These are phyloP conservation scores for Heliothis peltigera DNA, from an alignment of 2,888 invertebrate genomes.

Conservation along the genomic window DNA sequence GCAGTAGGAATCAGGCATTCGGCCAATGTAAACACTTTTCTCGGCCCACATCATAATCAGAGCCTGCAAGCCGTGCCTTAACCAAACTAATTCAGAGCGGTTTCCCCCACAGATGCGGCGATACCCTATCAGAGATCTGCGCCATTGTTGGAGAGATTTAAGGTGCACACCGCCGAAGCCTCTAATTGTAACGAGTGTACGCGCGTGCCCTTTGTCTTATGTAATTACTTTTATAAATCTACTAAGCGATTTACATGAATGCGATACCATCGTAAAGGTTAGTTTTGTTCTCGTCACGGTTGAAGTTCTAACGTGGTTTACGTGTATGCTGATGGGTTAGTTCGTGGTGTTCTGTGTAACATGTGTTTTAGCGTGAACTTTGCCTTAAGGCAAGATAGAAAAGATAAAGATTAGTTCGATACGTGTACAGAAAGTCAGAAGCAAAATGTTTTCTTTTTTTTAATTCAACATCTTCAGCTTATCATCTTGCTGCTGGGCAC, in stretches of 20 bases:
- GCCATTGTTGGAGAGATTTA: conserved; percentile 81
- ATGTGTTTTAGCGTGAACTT: neutral
- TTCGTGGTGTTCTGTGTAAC: conserved; percentile 4
- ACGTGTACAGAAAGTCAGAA: neutral
- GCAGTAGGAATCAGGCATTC: neutral
- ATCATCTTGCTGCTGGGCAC: no score
- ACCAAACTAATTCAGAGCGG: conserved; percentile 82
- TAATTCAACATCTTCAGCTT: no score
- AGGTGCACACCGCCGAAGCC: conserved; percentile 65
- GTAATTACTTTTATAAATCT: conserved; percentile 83
- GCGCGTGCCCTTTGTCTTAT: conserved; percentile 73
- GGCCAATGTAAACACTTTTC: conserved; percentile 3
- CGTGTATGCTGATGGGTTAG: conserved; percentile 30
- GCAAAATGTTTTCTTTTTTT: no score
- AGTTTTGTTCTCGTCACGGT: conserved; percentile 77
- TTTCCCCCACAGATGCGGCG: conserved; percentile 76
- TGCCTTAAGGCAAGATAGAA: neutral
- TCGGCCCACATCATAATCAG: conserved; percentile 52
- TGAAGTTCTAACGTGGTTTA: conserved; percentile 55
- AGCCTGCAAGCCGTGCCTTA: conserved; percentile 59
- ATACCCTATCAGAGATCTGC: conserved; percentile 81
- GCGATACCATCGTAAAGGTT: conserved; percentile 77
- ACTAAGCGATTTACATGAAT: conserved; percentile 80
- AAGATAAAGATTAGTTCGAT: neutral
- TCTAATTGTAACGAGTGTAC: conserved; percentile 59